Evolutionary conservation across 2,113 vertebrate species (phyloP).

Genomic region (Raja brachyura): DNA sequence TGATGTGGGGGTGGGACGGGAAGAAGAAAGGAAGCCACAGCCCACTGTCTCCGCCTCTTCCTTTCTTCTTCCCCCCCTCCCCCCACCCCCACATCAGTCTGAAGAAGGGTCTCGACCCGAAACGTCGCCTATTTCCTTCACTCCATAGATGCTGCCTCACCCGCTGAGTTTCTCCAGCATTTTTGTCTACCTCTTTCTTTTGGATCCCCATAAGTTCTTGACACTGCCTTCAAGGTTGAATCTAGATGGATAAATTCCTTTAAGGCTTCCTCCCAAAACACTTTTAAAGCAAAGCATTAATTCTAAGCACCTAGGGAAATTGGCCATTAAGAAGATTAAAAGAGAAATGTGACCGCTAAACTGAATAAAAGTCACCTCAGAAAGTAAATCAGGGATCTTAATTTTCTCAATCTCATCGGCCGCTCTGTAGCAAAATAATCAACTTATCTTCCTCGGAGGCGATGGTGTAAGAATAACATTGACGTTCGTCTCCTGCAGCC

Average conservation of each 20-base stretch:
- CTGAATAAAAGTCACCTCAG: not conserved
- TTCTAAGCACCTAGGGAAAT: slow-evolving; percentile 17
- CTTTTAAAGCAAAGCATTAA: slow-evolving; percentile 31
- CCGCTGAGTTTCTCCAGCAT: too few relatives aligned
- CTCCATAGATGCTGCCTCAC: too few relatives aligned
- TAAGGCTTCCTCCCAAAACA: not conserved
- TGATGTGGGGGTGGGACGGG: too few relatives aligned
- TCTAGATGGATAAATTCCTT: slow-evolving; percentile 2
- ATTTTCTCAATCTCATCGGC: not conserved
- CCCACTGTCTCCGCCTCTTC: too few relatives aligned
- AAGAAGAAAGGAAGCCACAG: too few relatives aligned
- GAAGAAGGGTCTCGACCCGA: too few relatives aligned
- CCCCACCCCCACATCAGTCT: too few relatives aligned
- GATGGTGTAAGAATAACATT: not conserved
- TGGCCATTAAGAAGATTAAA: slow-evolving; percentile 33
- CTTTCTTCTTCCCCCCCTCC: too few relatives aligned
- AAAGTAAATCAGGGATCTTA: slow-evolving; percentile 19
- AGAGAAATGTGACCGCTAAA: slow-evolving; percentile 27
- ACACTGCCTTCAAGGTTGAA: slow-evolving; percentile 31
- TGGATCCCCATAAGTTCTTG: not conserved
- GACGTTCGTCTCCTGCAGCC: not conserved
- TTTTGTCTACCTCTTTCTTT: not conserved
- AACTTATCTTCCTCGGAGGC: not conserved
- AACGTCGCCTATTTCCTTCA: too few relatives aligned
- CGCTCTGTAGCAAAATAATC: not conserved